phyloP scores from a whole-genome alignment of 2,888 invertebrate genomes.

The Cosmia trapezina region DNA sequence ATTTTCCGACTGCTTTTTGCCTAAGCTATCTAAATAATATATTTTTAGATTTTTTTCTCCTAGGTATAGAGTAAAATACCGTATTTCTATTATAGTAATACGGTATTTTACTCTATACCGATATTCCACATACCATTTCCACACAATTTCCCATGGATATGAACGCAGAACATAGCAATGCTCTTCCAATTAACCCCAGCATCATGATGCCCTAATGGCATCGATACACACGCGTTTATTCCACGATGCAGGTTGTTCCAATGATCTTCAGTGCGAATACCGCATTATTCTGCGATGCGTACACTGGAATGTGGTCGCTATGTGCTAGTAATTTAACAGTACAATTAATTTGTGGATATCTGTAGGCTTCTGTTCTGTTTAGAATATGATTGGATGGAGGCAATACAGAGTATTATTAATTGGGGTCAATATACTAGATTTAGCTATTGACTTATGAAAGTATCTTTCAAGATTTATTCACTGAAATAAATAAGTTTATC shows the following conservation, averaged over 20 bases:
- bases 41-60: too few relatives aligned
- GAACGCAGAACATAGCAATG: conserved; percentile 12
- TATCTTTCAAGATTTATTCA: background rate
- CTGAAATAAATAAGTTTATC: too few relatives aligned
- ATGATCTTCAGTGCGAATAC: conserved; percentile 47
- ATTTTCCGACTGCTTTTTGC: too few relatives aligned
- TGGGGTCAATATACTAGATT: background rate
- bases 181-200: conserved; percentile 41
- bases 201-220: conserved; percentile 28
- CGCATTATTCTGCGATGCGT: conserved; percentile 49
- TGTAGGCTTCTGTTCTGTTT: background rate
- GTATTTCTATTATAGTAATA: too few relatives aligned
- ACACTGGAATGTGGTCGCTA: conserved; percentile 49
- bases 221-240: conserved; percentile 35
- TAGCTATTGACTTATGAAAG: background rate
- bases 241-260: conserved; percentile 32
- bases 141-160: conserved; percentile 8
- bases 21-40: too few relatives aligned
- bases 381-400: conserved; percentile 12
- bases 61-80: too few relatives aligned
- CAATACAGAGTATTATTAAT: background rate
- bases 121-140: background rate
- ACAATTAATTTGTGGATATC: conserved; percentile 44
- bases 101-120: too few relatives aligned
- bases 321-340: conserved; percentile 52